Evolutionary conservation across 2,888 invertebrate genomes (phyloP).

Genomic region (Pseudococcus jackbeardsleyi): DNA sequence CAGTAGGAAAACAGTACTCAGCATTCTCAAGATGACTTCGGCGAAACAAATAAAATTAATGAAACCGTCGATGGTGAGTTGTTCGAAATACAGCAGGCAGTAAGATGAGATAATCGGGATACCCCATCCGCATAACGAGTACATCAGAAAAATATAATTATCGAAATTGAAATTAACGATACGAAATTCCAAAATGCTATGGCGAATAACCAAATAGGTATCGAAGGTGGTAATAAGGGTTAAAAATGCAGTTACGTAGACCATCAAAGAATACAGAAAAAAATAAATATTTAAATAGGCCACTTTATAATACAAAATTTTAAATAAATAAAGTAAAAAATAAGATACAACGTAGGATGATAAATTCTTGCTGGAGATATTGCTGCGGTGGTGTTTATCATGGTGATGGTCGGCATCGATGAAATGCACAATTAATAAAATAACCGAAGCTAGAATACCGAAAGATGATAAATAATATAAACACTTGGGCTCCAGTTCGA

Average conservation of each 20-base stretch:
- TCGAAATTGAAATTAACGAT: neutral
- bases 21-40: neutral
- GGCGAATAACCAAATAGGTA: neutral
- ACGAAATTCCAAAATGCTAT: neutral
- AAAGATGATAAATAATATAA: neutral
- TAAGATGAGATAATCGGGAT: neutral
- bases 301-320: neutral
- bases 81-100: neutral
- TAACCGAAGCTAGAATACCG: neutral
- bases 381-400: neutral
- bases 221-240: neutral
- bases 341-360: neutral
- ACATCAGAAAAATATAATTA: neutral
- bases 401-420: neutral
- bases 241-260: neutral
- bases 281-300: neutral
- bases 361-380: neutral
- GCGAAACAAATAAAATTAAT: neutral
- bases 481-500: neutral
- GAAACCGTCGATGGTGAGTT: neutral
- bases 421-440: neutral
- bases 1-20: neutral
- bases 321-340: neutral
- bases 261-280: conserved; percentile 16
- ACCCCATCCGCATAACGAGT: neutral